Evolutionary conservation across 2,888 invertebrate species (phyloP), one percentile per base, ranked within the genome.

Genomic region (Aplocera efformata): DNA sequence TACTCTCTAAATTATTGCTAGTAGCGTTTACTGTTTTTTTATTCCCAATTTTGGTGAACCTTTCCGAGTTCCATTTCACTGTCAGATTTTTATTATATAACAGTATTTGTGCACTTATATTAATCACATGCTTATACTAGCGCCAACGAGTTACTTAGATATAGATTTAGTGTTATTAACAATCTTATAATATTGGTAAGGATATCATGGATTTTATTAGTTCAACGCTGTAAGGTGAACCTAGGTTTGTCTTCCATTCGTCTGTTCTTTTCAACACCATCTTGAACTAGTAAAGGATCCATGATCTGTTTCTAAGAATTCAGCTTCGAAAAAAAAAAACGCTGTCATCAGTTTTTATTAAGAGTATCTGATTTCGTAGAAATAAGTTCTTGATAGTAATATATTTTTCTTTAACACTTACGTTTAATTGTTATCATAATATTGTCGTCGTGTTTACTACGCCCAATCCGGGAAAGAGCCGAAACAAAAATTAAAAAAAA

Each of bases 371-470:
- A 63, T 48, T 50, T 64, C 41, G 72, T 79, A 77, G 75, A 52
- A 64, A 63, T 60, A 34, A 39, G 39, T 52, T 58, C 44, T 52
- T 48, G 48, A 40, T 42, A 45, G 42, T 59, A 53, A 51, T 63
- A 33, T 46, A 53, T 60, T 66, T 63, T 58, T 63, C 42, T 53
- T 58, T 58, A 55, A 54, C 50, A 56, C 49, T 50, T 44, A 33
- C 41, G 25, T 43, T 39, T 58, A 37, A 45, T 67, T 60, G 60
- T 63, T 67, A 66, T 68, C 67, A 72, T 66, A 70, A 63, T 63
- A 71, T 69, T 60, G 84, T 86, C 84, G 86, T 85, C 84, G 84
- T 85, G 83, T 80, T 59, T 57, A 57, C 61, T 70, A 77, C 69
- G 59, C 76, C 79, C 79, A 53, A 69, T 79, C 82, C 80, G 84